Conservation (phyloP, 2,888 invertebrate species). For the Drosophila algonquin region DNA sequence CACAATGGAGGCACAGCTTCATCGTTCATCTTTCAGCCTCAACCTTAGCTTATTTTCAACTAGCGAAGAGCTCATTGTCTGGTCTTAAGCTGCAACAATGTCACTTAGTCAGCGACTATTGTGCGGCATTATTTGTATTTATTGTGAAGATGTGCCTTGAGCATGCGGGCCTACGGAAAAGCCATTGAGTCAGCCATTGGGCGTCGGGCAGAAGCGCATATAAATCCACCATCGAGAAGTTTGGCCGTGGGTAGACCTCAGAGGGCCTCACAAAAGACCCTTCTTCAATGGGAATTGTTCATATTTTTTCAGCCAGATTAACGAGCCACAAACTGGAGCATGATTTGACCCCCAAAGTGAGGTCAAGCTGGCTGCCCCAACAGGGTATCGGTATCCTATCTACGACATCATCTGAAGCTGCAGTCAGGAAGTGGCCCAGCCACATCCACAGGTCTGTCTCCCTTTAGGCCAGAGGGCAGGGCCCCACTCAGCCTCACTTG, state of each 20-base stretch:
- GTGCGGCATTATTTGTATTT: conserved; percentile 17
- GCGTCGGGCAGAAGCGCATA: conserved; percentile 2
- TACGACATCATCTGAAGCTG: neutral
- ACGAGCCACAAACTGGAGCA: conserved; percentile 25
- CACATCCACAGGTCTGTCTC: neutral
- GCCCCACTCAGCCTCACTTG: conserved; percentile 2
- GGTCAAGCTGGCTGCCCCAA: neutral
- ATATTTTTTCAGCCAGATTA: conserved; percentile 4
- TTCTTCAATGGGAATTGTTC: conserved; percentile 6
- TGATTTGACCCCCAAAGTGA: conserved; percentile 5
- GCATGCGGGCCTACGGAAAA: neutral
- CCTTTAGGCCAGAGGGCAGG: neutral
- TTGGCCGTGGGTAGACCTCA: conserved; percentile 24
- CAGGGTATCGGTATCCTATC: neutral
- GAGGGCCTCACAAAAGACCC: conserved; percentile 23
- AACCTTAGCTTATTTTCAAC: conserved; percentile 43
- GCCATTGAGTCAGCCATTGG: neutral
- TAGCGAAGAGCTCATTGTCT: conserved; percentile 27
- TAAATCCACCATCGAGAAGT: conserved; percentile 14
- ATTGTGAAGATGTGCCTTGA: conserved; percentile 8
- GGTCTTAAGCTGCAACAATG: conserved; percentile 44
- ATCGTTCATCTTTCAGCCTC: conserved; percentile 10
- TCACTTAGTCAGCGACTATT: conserved; percentile 52
- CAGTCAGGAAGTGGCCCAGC: conserved; percentile 14
- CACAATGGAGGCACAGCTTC: conserved; percentile 2